Base-by-base conservation (phyloP, 2,113 vertebrate genomes). In the Gila orcuttii region DNA sequence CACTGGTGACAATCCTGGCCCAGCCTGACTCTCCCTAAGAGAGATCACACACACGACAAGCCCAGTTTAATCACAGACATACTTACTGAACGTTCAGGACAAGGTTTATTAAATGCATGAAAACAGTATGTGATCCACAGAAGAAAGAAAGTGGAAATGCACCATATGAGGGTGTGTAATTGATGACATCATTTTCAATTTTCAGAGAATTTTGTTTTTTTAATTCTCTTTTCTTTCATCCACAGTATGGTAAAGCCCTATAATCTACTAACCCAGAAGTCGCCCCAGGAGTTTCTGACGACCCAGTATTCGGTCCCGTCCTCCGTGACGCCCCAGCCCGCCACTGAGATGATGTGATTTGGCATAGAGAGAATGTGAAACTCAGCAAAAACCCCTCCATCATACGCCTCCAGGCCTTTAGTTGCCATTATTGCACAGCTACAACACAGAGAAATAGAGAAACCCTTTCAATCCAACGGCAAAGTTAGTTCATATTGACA, bases 341-440 rank as follows among this genome's bases (percentile, higher is more conserved):
- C 96, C 91, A 97, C 96, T 0, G 96, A 97, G 0, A 97, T 60
- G 2, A 97, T 90, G 80, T 97, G 96, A 86, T 97, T 97, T 68
- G 96, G 94, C 1, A 36, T 0, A 2, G 95, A 25, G 0, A 75
- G 3, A 0, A 89, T 42, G 0, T 93, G 89, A 93, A 94, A 96
- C 86, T 97, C 96, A 0, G 89, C 86, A 10, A 96, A 96, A 55
- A 97, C 79, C 0, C 96, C 96, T 0, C 96, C 96, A 0, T 88
- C 90, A 87, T 97, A 97, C 10, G 91, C 93, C 4, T 92, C 95
- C 90, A 97, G 55, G 77, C 92, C 92, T 0, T 94, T 88, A 0
- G 96, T 97, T 2, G 95, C 96, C 96, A 96, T 97, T 84, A 97
- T 96, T 0, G 95, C 96, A 77, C 96, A 97, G 91, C 96, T 97